Base-by-base conservation (phyloP, 1,140 invertebrate species). In the Sminthurides bifidus region DNA sequence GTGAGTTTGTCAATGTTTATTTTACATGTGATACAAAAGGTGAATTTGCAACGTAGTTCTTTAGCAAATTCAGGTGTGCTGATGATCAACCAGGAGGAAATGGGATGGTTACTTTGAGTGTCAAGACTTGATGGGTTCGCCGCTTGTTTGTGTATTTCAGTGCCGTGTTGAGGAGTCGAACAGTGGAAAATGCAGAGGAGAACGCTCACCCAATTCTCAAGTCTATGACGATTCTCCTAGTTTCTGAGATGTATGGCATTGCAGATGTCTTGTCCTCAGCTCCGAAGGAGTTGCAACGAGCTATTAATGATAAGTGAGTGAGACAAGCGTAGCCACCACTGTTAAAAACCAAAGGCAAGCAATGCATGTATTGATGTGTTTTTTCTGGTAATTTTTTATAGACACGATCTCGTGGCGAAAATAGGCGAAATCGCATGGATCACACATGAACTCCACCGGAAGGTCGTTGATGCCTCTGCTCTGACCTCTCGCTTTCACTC, bases 151-250 rank as follows among this genome's bases (percentile, higher is more conserved):
- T n/a, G n/a, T n/a, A n/a, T n/a, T n/a, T n/a, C n/a, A n/a, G n/a
- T n/a, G n/a, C n/a, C n/a, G n/a, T n/a, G n/a, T n/a, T n/a, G n/a
- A n/a, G n/a, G 17, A 31, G 35, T 17, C 17, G 33, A 4, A 37
- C 8, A 19, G 3, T 24, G n/a, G 31, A n/a, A 5, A 24, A n/a
- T 5, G 40, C 24, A 19, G 21, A 2, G 2, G 40, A 35, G 14
- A 52, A 58, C 45, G 49, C 56, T 19, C 52, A 52, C 27, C 49
- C 49, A 4, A 21, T 58, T n/a, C 52, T 37, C 38, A 43, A 40
- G 38, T 29, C 40, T 2, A 58, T 58, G 56, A 58, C 46, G 49
- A 19, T 52, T n/a, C 38, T 52, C 3, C 33, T 58, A 5, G 38
- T 43, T 8, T 30, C 56, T 17, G 56, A 58, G 26, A 52, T 52